These are phyloP conservation scores for Drosophila monieri DNA, from an alignment of 2,888 invertebrate genomes.

Conservation along the genomic window DNA sequence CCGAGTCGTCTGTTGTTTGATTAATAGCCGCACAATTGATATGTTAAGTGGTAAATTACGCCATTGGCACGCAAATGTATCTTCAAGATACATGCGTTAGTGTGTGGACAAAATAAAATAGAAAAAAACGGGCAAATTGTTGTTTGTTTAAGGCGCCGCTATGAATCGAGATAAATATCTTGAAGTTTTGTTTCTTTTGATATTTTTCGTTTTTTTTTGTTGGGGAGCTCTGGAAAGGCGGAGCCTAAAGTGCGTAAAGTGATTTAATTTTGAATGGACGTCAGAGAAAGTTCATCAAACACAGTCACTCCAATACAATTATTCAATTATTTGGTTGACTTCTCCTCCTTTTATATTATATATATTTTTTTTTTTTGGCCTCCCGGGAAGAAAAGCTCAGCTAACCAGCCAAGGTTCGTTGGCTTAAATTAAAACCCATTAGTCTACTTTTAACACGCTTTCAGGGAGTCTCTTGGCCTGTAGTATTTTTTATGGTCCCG, in stretches of 20 bases:
- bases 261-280: slow-evolving; percentile 69
- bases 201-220: background rate
- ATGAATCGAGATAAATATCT: slow-evolving; percentile 52
- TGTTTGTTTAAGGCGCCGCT: slow-evolving; percentile 78
- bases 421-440: slow-evolving; percentile 65
- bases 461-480: slow-evolving; percentile 23
- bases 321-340: slow-evolving; percentile 61
- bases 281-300: slow-evolving; percentile 62
- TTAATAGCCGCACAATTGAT: slow-evolving; percentile 79
- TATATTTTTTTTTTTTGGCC: too few relatives aligned
- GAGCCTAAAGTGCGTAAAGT: slow-evolving; percentile 63
- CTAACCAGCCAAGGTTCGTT: slow-evolving; percentile 22
- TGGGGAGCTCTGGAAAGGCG: slow-evolving; percentile 42
- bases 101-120: slow-evolving; percentile 1
- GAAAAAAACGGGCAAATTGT: slow-evolving; percentile 61
- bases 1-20: slow-evolving; percentile 61
- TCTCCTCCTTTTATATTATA: slow-evolving; percentile 6
- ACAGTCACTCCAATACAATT: slow-evolving; percentile 48
- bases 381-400: slow-evolving; percentile 31
- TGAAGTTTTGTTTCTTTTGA: slow-evolving; percentile 5
- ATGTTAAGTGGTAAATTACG: slow-evolving; percentile 80
- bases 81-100: slow-evolving; percentile 35
- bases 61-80: slow-evolving; percentile 79
- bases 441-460: slow-evolving; percentile 70
- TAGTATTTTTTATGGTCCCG: slow-evolving; percentile 36